Evolutionary conservation across 2,797 vertebrate species (phyloP).

Genomic region (Austrolebias charrua): DNA sequence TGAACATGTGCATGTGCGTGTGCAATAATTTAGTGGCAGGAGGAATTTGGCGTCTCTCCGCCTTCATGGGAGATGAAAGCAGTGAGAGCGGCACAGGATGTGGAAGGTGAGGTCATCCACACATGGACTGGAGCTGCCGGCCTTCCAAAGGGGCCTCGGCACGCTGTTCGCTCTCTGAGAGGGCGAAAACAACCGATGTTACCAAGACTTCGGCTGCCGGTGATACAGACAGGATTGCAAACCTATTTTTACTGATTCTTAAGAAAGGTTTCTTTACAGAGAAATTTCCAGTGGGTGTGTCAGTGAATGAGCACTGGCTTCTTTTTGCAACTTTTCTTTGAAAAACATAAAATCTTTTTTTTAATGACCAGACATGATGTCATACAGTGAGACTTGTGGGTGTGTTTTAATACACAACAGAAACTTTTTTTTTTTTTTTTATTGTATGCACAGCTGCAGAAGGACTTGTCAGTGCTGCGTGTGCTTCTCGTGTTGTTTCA

Average conservation of each 20-base stretch:
- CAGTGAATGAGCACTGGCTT: not conserved
- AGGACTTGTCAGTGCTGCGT: constrained; percentile 13
- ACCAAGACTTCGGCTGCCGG: not conserved
- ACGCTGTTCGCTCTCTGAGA: constrained; percentile 29
- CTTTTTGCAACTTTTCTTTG: constrained; percentile 16
- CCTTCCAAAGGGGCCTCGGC: constrained; percentile 62
- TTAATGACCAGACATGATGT: constrained; percentile 53
- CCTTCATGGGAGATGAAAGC: constrained; percentile 72
- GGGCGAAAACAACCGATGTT: not conserved
- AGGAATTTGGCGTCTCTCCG: constrained; percentile 69
- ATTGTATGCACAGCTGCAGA: constrained; percentile 38
- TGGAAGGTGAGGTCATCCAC: constrained; percentile 82
- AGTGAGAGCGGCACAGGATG: constrained; percentile 79
- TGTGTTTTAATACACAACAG: constrained; percentile 17
- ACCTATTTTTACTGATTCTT: too few relatives aligned
- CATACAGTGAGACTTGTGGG: constrained; percentile 34
- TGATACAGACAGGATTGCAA: not conserved
- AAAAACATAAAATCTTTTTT: constrained; percentile 1
- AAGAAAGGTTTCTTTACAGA: not conserved
- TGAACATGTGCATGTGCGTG: constrained; percentile 55
- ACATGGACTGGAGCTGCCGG: constrained; percentile 62
- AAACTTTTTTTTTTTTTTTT: constrained; percentile 31
- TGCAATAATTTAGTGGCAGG: constrained; percentile 62
- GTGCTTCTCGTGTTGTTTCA: constrained; percentile 17
- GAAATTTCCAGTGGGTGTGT: constrained; percentile 7